Conservation (phyloP, 2,888 invertebrate species). For the Colletes collaris region DNA sequence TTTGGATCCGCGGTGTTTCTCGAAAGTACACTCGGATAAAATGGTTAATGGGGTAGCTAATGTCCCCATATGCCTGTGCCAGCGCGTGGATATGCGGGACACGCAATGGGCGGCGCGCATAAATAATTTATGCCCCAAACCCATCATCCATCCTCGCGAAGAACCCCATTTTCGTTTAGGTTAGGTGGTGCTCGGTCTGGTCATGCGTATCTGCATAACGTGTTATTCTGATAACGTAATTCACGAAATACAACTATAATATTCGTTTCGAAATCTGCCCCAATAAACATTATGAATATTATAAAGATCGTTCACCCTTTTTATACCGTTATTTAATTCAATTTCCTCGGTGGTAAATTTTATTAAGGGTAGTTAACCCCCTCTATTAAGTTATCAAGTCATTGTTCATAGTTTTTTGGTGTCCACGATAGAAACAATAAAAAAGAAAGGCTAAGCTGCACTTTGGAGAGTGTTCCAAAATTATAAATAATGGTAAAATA, state of each 20-base stretch:
- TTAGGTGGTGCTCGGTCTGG: conserved; percentile 53
- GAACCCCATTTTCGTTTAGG: conserved; percentile 66
- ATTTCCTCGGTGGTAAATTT: too few relatives aligned
- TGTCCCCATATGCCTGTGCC: conserved; percentile 78
- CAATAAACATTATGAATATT: too few relatives aligned
- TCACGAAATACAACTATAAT: conserved; percentile 17
- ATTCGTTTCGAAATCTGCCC: background rate
- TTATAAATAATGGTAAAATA: too few relatives aligned
- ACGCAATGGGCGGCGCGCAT: conserved; percentile 78
- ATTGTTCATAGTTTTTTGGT: too few relatives aligned
- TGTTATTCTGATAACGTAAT: conserved; percentile 50
- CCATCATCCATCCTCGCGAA: conserved; percentile 70
- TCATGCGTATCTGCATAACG: conserved; percentile 25
- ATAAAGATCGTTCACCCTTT: too few relatives aligned
- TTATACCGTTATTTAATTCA: too few relatives aligned
- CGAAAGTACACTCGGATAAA: conserved; percentile 70
- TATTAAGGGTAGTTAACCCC: too few relatives aligned
- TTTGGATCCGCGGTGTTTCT: conserved; percentile 37
- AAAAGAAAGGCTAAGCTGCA: too few relatives aligned
- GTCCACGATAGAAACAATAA: too few relatives aligned
- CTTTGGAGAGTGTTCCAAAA: too few relatives aligned
- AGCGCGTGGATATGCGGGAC: conserved; percentile 67
- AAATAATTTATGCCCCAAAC: conserved; percentile 75
- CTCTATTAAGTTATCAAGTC: too few relatives aligned
- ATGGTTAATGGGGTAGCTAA: conserved; percentile 81